phyloP scores from a whole-genome alignment of 2,113 vertebrate species.

The Scatophagus argus region DNA sequence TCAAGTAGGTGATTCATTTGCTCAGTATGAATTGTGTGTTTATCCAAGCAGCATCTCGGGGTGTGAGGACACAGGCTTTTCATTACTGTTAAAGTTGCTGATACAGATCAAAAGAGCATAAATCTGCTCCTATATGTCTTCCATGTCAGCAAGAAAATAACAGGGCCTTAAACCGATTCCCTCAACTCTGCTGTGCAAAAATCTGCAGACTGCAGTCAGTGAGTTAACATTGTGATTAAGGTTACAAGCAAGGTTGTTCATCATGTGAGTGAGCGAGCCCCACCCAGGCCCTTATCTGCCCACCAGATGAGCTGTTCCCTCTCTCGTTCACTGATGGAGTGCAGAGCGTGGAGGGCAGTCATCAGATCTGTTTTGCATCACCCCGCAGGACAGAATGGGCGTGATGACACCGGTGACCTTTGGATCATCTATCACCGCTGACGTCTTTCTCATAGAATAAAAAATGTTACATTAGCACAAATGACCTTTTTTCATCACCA shows the following conservation, averaged over 20 bases:
- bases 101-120: constrained; percentile 53
- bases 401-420: constrained; percentile 69
- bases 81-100: constrained; percentile 57
- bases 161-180: constrained; percentile 27
- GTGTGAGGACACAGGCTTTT: constrained; percentile 37
- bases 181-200: not conserved
- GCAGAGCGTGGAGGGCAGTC: constrained; percentile 41
- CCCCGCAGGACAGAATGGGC: constrained; percentile 65
- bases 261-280: constrained; percentile 40
- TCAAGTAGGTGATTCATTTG: constrained; percentile 66
- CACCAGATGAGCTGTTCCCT: constrained; percentile 47
- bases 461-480: constrained; percentile 74
- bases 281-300: constrained; percentile 55
- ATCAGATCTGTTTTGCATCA: constrained; percentile 69
- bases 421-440: constrained; percentile 64
- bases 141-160: constrained; percentile 3
- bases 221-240: constrained; percentile 23
- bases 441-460: constrained; percentile 63
- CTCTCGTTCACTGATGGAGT: constrained; percentile 45
- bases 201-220: constrained; percentile 4
- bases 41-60: constrained; percentile 46
- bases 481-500: constrained; percentile 74
- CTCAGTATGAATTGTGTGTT: constrained; percentile 60
- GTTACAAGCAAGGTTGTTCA: constrained; percentile 57
- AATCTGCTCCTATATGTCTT: constrained; percentile 30